Evolutionary conservation across 2,888 invertebrate genomes (phyloP).

Genomic region (Leptopterna dolabrata): DNA sequence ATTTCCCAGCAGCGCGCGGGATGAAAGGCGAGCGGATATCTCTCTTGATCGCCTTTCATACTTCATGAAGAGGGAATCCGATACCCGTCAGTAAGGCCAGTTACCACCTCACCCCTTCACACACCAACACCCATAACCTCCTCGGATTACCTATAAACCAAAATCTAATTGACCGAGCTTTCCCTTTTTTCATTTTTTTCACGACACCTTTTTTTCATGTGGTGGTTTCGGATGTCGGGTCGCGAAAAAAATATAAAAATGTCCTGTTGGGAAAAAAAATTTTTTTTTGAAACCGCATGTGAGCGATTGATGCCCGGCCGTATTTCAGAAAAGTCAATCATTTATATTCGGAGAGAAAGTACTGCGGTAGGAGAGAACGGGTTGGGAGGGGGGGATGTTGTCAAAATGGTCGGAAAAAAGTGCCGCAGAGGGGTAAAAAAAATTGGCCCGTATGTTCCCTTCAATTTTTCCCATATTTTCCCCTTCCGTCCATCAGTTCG

Average conservation of each 20-base stretch:
- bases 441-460: background rate
- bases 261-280: background rate
- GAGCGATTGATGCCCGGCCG: conserved; percentile 33
- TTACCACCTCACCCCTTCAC: background rate
- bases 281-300: conserved; percentile 23
- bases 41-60: background rate
- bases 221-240: background rate
- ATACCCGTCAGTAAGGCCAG: background rate
- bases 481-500: background rate
- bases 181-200: background rate
- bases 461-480: background rate
- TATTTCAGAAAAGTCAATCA: conserved; percentile 16
- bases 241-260: background rate
- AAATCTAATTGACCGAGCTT: background rate
- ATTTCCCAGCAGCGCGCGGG: too few relatives aligned
- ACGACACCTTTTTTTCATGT: background rate
- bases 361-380: background rate
- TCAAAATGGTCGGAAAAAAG: background rate
- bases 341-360: background rate
- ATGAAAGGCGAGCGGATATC: background rate
- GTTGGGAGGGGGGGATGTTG: background rate
- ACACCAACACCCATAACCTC: background rate
- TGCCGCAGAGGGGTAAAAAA: background rate
- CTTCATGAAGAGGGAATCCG: background rate
- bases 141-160: conserved; percentile 11